Base-by-base conservation (phyloP, 2,797 vertebrate species). In the Rhinogobio ventralis region DNA sequence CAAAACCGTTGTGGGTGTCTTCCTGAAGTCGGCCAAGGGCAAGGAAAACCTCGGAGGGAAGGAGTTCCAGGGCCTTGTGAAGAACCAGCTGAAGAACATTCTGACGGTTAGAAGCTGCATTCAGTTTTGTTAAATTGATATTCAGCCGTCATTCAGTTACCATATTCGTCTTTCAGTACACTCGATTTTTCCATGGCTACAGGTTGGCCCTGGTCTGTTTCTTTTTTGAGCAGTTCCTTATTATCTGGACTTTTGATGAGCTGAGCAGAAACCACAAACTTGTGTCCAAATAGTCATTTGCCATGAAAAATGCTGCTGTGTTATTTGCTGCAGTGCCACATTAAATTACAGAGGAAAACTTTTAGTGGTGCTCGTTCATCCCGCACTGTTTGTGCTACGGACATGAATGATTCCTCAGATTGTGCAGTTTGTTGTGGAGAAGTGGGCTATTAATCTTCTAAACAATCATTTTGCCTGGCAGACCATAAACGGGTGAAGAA, bases 11-110 rank as follows among this genome's bases (percentile, higher is more conserved):
- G 95, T 96, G 90, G 89, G 90, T 72, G 90, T 94, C 87, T 96
- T 87, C 92, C 57, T 95, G 81, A 95, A 94, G 90, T 94, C 94
- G 0, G 3, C 91, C 86, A 95, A 94, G 73, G 95, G 94, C 71
- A 95, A 93, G 88, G 94, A 95, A 25, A 90, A 13, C 89, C 91
- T 96, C 53, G 91, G 92, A 80, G 89, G 87, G 76, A 93, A 92
- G 85, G 92, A 94, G n/a, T 96, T 96, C 91, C 93, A 96, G 85
- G 53, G 2, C 64, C 92, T 96, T 1, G 94, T 96, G 86, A 94
- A 93, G 85, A 81, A n/a, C 85, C 94, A 96, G 85, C 89, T 96
- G 86, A 79, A 92, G 87, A 95, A 95, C 93, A 93, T 96, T 89
- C 68, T 96, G 73, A 80, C 92, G 94, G 95, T 96, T 72, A 95